A percentile compares a stretch with the other conserved stretches of the same genome.
phyloP scores from a whole-genome alignment of 2,113 vertebrate genomes.

The Vulpes vulpes region DNA sequence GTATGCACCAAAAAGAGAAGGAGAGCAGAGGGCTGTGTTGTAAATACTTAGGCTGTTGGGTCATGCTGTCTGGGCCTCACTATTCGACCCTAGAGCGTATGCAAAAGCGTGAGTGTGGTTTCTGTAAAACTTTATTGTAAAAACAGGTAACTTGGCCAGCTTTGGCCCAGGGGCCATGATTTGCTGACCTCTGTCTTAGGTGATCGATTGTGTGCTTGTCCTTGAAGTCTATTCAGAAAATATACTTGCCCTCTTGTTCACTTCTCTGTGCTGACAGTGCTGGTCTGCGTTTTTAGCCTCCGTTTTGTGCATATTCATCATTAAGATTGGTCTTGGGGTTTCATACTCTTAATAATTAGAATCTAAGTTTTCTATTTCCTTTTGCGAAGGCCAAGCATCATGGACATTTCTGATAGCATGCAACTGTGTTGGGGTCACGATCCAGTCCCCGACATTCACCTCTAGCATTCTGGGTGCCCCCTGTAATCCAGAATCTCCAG shows the following conservation, averaged over 20 bases:
- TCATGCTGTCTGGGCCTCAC: neutral
- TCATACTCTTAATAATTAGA: neutral
- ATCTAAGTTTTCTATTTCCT: neutral
- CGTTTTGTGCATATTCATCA: neutral
- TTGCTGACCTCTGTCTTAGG: neutral
- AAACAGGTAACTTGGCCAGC: neutral
- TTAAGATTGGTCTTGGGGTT: neutral
- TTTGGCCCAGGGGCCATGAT: neutral
- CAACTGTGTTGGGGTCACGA: neutral
- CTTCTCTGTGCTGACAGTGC: neutral
- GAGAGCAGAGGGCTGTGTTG: neutral
- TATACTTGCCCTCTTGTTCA: neutral
- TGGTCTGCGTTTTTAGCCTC: neutral
- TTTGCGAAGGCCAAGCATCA: neutral
- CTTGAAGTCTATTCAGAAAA: neutral
- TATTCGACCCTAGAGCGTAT: neutral
- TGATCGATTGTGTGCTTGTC: neutral
- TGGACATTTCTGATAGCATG: neutral
- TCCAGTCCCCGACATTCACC: neutral
- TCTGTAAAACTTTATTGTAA: neutral
- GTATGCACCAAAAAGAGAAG: neutral
- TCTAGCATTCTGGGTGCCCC: neutral
- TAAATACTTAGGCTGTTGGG: neutral
- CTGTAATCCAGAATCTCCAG: neutral
- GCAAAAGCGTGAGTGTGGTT: neutral